Evolutionary conservation across 2,113 vertebrate genomes (phyloP).

Genomic region (Rhinogobius similis): DNA sequence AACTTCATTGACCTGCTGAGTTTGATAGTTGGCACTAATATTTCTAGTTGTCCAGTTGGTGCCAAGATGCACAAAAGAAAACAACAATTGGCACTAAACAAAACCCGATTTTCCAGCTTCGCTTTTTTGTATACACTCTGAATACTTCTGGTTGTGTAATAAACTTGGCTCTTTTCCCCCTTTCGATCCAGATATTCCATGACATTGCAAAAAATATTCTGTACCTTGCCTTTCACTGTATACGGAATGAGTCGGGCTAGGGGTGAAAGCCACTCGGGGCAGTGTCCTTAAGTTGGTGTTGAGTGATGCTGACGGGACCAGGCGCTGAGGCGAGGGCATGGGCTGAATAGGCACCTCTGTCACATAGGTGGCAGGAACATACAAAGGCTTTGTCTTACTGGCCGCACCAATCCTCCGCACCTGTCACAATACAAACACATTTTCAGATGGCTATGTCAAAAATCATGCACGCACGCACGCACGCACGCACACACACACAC

Average conservation of each 20-base stretch:
- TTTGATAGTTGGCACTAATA: background rate
- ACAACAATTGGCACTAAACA: background rate
- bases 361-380: conserved; percentile 87
- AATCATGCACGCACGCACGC: conserved; percentile 30
- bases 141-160: background rate
- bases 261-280: conserved; percentile 47
- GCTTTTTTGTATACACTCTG: background rate
- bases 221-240: conserved; percentile 63
- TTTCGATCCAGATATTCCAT: background rate
- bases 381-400: conserved; percentile 80
- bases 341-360: conserved; percentile 74
- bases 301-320: conserved; percentile 49
- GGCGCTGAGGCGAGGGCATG: conserved; percentile 45
- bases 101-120: background rate
- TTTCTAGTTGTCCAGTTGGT: background rate
- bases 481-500: conserved; percentile 29
- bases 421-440: conserved; percentile 41
- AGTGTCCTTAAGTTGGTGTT: conserved; percentile 51
- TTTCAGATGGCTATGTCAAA: conserved; percentile 14
- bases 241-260: conserved; percentile 26
- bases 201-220: background rate
- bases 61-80: background rate
- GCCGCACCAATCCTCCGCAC: conserved; percentile 79
- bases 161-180: background rate
- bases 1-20: background rate